Percentiles rank a stretch among this genome's conserved stretches.
Conservation (phyloP, 2,797 vertebrate species). For the Chaenodraco wilsoni region DNA sequence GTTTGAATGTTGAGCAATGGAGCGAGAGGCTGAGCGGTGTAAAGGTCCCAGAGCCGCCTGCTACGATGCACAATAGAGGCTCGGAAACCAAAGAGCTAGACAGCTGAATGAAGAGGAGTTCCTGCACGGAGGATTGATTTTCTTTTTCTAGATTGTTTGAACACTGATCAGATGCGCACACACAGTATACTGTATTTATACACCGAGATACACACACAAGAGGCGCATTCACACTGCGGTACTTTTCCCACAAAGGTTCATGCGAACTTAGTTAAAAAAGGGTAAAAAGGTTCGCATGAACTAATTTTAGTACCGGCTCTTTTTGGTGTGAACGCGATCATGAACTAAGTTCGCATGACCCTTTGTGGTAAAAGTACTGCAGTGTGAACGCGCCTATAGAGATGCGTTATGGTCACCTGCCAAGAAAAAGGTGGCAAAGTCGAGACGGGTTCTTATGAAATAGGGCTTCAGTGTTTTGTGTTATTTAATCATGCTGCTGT, state of each 20-base stretch:
- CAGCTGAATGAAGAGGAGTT: constrained; percentile 64
- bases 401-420: constrained; percentile 28
- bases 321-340: too few species aligned
- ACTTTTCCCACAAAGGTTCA: too few species aligned
- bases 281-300: too few species aligned
- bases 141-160: constrained; percentile 1
- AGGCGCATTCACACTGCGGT: too few species aligned
- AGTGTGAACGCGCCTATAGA: neutral
- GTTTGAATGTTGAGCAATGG: constrained; percentile 35
- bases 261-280: too few species aligned
- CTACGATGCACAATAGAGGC: constrained; percentile 61
- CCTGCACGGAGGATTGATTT: constrained; percentile 63
- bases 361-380: too few species aligned
- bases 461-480: constrained; percentile 36
- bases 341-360: too few species aligned
- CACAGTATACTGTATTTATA: constrained; percentile 6
- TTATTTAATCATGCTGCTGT: constrained; percentile 43
- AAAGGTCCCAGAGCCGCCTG: constrained; percentile 53
- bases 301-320: too few species aligned
- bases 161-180: constrained; percentile 31
- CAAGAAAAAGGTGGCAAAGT: neutral
- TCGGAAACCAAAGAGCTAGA: constrained; percentile 75
- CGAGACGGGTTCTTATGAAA: constrained; percentile 15
- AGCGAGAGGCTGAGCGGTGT: constrained; percentile 41
- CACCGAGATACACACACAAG: constrained; percentile 15